These are phyloP conservation scores for Catocala nupta DNA, from an alignment of 2,888 invertebrate species.

Conservation along the genomic window DNA sequence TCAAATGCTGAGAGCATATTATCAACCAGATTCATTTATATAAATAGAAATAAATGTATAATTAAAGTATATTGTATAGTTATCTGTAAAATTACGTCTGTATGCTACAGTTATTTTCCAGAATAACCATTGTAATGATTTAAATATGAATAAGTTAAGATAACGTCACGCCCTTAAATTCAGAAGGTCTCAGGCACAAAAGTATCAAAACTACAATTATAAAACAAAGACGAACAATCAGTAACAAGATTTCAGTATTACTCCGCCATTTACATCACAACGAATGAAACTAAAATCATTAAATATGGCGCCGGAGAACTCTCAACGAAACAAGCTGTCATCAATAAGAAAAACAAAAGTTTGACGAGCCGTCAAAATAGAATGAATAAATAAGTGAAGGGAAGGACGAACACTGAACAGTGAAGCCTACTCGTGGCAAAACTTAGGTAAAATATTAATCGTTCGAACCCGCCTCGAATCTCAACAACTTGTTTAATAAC, in stretches of 20 bases:
- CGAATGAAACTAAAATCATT: conserved; percentile 14
- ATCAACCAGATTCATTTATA: no score
- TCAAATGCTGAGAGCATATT: no score
- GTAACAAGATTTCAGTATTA: background rate
- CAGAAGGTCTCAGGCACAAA: no score
- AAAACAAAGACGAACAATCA: no score
- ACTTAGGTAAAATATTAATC: conserved; percentile 69
- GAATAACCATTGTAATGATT: no score
- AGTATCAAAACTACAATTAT: no score
- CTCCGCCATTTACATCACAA: background rate
- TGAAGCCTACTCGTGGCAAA: conserved; percentile 51
- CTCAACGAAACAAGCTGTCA: conserved; percentile 27
- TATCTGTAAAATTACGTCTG: no score
- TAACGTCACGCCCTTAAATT: no score
- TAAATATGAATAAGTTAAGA: no score
- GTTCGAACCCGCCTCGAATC: conserved; percentile 48
- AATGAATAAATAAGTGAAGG: conserved; percentile 68
- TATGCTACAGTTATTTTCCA: no score
- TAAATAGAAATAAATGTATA: no score
- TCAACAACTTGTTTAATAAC: conserved; percentile 56
- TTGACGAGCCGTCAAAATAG: conserved; percentile 68
- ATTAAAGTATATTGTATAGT: no score
- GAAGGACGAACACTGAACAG: conserved; percentile 35
- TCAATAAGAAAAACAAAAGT: conserved; percentile 66
- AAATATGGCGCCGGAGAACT: conserved; percentile 21